Base-by-base conservation (phyloP, 92 coral and sea anemone genomes). In the Porites lobata region DNA sequence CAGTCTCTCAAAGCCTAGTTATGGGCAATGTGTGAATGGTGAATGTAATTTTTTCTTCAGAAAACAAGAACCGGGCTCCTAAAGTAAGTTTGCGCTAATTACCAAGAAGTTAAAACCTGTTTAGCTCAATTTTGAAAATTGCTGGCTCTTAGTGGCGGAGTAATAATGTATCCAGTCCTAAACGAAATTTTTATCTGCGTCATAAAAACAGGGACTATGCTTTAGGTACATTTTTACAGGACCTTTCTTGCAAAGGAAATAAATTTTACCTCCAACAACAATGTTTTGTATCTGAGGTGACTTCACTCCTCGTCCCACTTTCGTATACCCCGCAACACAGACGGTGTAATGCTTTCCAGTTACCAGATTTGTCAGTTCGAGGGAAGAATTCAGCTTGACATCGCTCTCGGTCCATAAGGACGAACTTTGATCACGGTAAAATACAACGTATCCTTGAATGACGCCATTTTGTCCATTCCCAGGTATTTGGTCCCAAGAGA, bases 321-420 rank as follows among this genome's bases (percentile, higher is more conserved):
- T 82, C 12, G 93, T 92, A 65, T 81, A 90, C 8, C 95, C 95
- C 17, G 93, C 93, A 2, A 92, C 93, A n/a, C 63, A 74, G 72
- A 92, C 78, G 22, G 32, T 10, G 74, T 90, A 92, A 8, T 9
- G 65, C 56, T 66, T 91, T 65, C 93, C 91, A 10, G 85, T 17
- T 0, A 22, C 9, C 18, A 92, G 84, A 7, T 86, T 93, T 10
- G 56, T 77, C 2, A 92, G 20, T 14, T 62, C 29, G 17, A 5
- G 13, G 18, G 76, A 21, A 85, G 7, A 38, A 17, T 4, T 62
- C 52, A 73, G 75, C 9, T 11, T 53, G 0, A 19, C 83, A 38
- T 76, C 22, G 67, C 19, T 38, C 26, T 14, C 12, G 38, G 18
- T 10, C 75, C 89, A 85, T 3, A 0, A 18, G 17, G 13, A 17